These are phyloP conservation scores for Celastrina argiolus DNA, from an alignment of 2,888 invertebrate genomes.

Conservation along the genomic window DNA sequence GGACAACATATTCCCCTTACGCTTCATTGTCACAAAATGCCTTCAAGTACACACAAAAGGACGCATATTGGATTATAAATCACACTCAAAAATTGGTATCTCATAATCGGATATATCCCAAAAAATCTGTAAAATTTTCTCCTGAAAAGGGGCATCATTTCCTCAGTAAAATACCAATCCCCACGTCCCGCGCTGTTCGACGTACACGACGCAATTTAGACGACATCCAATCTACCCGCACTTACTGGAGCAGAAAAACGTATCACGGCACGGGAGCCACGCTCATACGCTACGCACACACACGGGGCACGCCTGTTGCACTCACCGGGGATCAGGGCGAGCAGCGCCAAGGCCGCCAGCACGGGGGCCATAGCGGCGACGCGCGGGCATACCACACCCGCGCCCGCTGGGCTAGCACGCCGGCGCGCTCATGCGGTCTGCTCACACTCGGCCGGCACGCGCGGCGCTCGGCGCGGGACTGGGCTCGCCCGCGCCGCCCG, in stretches of 20 bases:
- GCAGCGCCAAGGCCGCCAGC: conserved; percentile 69
- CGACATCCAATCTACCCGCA: conserved; percentile 19
- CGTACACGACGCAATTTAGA: not conserved
- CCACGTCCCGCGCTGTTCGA: too few relatives aligned
- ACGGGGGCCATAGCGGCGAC: conserved; percentile 69
- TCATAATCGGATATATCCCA: too few relatives aligned
- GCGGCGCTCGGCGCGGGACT: conserved; percentile 71
- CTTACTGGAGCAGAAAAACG: conserved; percentile 14
- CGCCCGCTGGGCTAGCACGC: conserved; percentile 74
- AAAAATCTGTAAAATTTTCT: not conserved
- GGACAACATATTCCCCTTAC: too few relatives aligned
- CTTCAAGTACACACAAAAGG: too few relatives aligned
- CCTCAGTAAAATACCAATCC: too few relatives aligned
- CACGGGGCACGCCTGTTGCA: conserved; percentile 57
- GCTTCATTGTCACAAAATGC: too few relatives aligned
- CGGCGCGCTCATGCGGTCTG: conserved; percentile 70
- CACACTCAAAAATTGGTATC: too few relatives aligned
- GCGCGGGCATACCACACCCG: conserved; percentile 77
- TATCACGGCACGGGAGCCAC: not conserved
- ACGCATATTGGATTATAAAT: too few relatives aligned
- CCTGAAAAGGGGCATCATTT: too few relatives aligned
- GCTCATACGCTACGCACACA: not conserved
- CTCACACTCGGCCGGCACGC: conserved; percentile 59
- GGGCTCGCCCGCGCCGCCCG: conserved; percentile 47
- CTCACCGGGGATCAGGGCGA: conserved; percentile 74